These are phyloP conservation scores for Gnathonemus longibarbis DNA, from an alignment of 2,113 vertebrate species.

Conservation along the genomic window DNA sequence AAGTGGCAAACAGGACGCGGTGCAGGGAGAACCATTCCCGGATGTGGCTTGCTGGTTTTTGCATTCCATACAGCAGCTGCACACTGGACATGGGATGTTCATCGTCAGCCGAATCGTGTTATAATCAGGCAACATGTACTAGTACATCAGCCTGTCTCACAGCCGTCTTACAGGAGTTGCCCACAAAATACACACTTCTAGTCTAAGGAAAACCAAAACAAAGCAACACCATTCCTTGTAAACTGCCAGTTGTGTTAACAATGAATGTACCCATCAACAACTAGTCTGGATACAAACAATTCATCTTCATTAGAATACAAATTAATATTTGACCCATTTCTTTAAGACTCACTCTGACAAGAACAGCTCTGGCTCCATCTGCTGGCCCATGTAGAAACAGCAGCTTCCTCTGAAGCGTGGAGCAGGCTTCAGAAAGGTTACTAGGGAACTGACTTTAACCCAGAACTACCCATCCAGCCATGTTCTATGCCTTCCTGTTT, in stretches of 20 bases:
- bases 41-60: background rate
- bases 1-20: background rate
- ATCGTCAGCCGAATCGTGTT: background rate
- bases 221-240: background rate
- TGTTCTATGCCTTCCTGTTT: background rate
- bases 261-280: background rate
- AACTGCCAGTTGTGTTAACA: background rate
- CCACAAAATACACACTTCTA: background rate
- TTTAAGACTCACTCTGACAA: background rate
- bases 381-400: background rate
- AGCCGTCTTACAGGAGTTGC: background rate
- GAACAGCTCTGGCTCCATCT: constrained; percentile 2
- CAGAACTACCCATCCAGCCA: background rate
- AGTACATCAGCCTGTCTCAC: background rate
- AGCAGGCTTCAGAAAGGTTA: background rate
- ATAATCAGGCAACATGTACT: background rate
- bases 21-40: background rate
- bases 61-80: background rate
- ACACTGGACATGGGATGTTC: background rate
- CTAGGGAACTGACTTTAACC: background rate
- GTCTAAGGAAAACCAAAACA: background rate
- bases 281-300: background rate
- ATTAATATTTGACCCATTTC: background rate
- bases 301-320: background rate
- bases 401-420: background rate